Evolutionary conservation across 2,113 vertebrate genomes (phyloP).

Genomic region (Dendrocopos noguchii): DNA sequence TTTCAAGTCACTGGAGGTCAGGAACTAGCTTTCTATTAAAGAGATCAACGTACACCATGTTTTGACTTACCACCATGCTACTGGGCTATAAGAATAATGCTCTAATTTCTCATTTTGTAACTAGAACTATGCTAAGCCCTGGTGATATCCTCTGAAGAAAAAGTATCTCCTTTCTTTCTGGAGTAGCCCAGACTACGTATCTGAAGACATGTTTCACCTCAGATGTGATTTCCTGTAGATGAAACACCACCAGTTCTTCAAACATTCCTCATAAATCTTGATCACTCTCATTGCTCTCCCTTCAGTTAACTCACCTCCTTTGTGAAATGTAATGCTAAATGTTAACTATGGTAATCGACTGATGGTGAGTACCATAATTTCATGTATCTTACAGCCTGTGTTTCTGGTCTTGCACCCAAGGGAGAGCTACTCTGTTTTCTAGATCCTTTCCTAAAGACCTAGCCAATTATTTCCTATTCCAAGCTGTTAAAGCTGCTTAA

Average conservation of each 20-base stretch:
- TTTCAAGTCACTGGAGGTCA: background rate
- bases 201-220: background rate
- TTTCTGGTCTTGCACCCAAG: background rate
- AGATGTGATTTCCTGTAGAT: background rate
- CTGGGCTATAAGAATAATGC: background rate
- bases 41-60: background rate
- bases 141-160: background rate
- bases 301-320: background rate
- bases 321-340: background rate
- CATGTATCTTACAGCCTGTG: background rate
- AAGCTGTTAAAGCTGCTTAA: background rate
- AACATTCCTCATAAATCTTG: background rate
- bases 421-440: background rate
- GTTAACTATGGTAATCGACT: background rate
- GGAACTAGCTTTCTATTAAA: background rate
- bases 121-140: background rate
- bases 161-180: background rate
- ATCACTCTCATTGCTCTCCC: background rate
- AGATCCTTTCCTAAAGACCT: background rate
- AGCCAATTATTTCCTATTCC: background rate
- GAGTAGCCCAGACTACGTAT: background rate
- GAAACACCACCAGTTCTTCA: background rate
- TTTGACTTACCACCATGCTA: background rate
- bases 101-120: background rate
- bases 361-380: background rate